Evolutionary conservation across 2,797 vertebrate species (phyloP).

Genomic region (Betta splendens): DNA sequence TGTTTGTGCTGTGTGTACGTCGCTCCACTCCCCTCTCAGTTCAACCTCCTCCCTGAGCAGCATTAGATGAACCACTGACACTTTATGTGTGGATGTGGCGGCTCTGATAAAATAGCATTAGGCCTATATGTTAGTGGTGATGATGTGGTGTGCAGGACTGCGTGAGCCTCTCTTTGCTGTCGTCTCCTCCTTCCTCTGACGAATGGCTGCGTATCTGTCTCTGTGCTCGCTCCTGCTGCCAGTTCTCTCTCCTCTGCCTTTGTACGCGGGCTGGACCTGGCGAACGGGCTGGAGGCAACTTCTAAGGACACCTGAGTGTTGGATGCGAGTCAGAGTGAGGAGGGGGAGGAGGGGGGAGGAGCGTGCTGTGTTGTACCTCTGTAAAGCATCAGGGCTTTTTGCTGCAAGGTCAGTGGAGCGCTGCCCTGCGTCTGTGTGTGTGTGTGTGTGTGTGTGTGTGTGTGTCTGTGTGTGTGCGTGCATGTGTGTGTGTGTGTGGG

Average conservation of each 20-base stretch:
- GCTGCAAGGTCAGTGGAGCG: slow-evolving; percentile 69
- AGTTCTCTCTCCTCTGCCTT: slow-evolving; percentile 32
- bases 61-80: too few species aligned
- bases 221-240: slow-evolving; percentile 1
- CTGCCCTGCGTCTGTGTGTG: too few species aligned
- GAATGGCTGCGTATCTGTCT: slow-evolving; percentile 40
- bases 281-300: slow-evolving; percentile 47
- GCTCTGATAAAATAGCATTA: too few species aligned
- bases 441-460: too few species aligned
- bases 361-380: slow-evolving; percentile 36
- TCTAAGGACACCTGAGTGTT: slow-evolving; percentile 36
- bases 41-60: slow-evolving; percentile 11
- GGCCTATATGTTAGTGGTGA: too few species aligned
- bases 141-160: too few species aligned
- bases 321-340: slow-evolving; percentile 34
- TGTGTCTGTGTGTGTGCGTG: too few species aligned
- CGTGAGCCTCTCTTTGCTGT: too few species aligned
- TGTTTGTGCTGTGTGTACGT: slow-evolving; percentile 11
- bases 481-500: too few species aligned
- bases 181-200: too few species aligned
- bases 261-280: slow-evolving; percentile 24
- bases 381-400: slow-evolving; percentile 51
- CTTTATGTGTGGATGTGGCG: too few species aligned
- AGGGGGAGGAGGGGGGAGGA: slow-evolving; percentile 17
- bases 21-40: slow-evolving; percentile 26